A percentile compares a stretch with the other conserved stretches of the same genome.
phyloP scores from a whole-genome alignment of 2,113 vertebrate genomes.

The Dicerorhinus sumatrensis region DNA sequence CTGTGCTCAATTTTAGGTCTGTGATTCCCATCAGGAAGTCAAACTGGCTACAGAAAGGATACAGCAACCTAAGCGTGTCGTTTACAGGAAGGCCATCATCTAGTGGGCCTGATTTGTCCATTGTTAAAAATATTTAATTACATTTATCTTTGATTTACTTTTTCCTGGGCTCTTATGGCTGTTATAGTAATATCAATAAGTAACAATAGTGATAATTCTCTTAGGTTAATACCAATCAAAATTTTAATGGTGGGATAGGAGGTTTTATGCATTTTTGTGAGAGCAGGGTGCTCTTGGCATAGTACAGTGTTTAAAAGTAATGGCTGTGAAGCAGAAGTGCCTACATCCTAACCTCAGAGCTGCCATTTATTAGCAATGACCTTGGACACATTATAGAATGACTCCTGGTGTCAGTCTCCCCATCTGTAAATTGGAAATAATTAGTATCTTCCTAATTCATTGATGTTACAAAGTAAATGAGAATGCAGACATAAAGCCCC shows the following conservation, averaged over 20 bases:
- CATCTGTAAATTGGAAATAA: background rate
- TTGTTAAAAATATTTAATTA: background rate
- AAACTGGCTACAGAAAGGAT: background rate
- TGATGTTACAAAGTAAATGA: background rate
- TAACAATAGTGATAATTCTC: background rate
- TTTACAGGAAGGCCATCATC: background rate
- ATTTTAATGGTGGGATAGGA: background rate
- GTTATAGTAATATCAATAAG: background rate
- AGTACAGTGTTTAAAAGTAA: background rate
- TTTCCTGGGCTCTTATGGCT: background rate
- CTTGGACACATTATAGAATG: background rate
- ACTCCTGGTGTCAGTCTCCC: background rate
- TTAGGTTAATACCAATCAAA: slow-evolving; percentile 3
- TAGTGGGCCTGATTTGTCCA: background rate
- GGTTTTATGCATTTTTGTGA: background rate
- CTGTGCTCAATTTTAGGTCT: background rate
- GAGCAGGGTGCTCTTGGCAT: background rate
- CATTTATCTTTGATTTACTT: background rate
- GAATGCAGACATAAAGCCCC: background rate
- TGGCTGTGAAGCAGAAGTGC: background rate
- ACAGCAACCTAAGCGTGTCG: background rate
- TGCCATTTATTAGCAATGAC: background rate
- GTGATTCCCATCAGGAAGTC: background rate
- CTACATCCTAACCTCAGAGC: background rate
- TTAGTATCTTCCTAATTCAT: background rate